Conservation (phyloP, 2,888 invertebrate species). For the Dryobota labecula region DNA sequence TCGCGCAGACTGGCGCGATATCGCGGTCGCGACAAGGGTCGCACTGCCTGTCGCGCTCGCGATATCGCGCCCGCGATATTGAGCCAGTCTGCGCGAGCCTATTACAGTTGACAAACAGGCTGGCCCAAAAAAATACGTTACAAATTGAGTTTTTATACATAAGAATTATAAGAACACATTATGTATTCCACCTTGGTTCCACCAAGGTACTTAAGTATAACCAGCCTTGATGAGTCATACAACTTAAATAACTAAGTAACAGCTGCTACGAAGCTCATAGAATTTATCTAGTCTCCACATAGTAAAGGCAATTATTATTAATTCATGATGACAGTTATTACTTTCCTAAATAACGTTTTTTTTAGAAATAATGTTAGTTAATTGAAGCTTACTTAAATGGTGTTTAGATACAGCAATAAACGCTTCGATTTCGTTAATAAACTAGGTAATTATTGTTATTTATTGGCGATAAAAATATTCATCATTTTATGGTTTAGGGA, state of each 20-base stretch:
- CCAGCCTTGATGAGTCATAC: slow-evolving; percentile 23
- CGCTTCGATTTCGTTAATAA: slow-evolving; percentile 9
- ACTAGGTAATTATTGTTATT: slow-evolving; percentile 8
- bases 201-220: background rate
- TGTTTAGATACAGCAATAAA: slow-evolving; percentile 10
- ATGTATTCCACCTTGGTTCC: too few species aligned
- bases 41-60: too few species aligned
- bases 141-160: background rate
- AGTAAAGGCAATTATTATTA: slow-evolving; percentile 13
- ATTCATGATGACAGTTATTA: slow-evolving; percentile 28
- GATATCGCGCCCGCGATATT: too few species aligned
- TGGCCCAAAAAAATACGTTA: too few species aligned
- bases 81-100: too few species aligned
- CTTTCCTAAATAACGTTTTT: slow-evolving; percentile 16
- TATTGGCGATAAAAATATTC: background rate
- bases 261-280: background rate
- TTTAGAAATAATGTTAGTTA: background rate
- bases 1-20: too few species aligned
- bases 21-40: too few species aligned
- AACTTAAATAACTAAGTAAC: slow-evolving; percentile 11
- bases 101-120: too few species aligned
- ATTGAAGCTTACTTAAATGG: slow-evolving; percentile 8
- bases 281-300: slow-evolving; percentile 26
- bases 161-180: too few species aligned
- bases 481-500: background rate